phyloP scores from a whole-genome alignment of 1,140 invertebrate species.

The Lucilia sericata region DNA sequence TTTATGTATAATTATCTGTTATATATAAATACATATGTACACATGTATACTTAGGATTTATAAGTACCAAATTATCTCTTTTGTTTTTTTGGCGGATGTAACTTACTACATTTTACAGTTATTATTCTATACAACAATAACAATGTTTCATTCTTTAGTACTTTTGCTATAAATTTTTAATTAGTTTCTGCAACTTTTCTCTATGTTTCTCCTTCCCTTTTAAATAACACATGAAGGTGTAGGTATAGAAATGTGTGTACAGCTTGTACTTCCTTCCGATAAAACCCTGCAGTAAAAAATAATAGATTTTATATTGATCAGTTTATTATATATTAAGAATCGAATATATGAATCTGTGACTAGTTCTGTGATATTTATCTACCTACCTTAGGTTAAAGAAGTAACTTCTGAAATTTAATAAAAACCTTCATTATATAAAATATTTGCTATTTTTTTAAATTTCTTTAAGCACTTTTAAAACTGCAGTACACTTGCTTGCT shows the following conservation, averaged over 20 bases:
- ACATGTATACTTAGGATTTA: not conserved
- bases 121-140: not conserved
- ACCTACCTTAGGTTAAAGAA: too few relatives aligned
- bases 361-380: too few relatives aligned
- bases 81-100: not conserved
- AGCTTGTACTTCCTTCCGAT: too few relatives aligned
- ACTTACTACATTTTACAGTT: not conserved
- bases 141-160: constrained; percentile 10
- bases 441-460: too few relatives aligned
- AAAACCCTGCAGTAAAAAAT: too few relatives aligned
- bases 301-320: too few relatives aligned
- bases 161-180: constrained; percentile 17
- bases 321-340: too few relatives aligned
- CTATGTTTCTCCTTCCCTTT: not conserved
- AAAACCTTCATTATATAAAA: too few relatives aligned
- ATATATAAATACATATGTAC: not conserved
- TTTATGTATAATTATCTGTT: not conserved
- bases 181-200: constrained; percentile 23
- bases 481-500: too few relatives aligned
- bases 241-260: not conserved
- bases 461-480: too few relatives aligned
- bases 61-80: not conserved
- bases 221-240: not conserved
- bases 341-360: too few relatives aligned
- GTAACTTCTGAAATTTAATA: too few relatives aligned